Conservation (phyloP, 2,888 invertebrate genomes). For the Polyploca ridens region DNA sequence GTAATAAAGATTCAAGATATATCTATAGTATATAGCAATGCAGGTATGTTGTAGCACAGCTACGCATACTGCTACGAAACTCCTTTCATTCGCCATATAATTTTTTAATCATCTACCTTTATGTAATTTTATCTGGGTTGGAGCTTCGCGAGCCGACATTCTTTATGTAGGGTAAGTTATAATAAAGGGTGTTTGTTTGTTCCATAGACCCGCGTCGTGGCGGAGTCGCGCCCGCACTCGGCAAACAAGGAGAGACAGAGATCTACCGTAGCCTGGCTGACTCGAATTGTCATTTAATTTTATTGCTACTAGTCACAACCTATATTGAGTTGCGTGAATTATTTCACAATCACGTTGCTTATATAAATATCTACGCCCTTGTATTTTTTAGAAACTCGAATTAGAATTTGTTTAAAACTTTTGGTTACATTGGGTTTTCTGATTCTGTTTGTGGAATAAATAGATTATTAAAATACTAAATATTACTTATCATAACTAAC, state of each 20-base stretch:
- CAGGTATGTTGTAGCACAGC: background rate
- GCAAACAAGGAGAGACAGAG: constrained; percentile 14
- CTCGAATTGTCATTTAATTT: constrained; percentile 21
- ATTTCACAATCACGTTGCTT: background rate
- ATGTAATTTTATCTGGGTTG: constrained; percentile 20
- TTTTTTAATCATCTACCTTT: constrained; percentile 31
- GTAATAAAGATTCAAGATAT: too few species aligned
- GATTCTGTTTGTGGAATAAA: too few species aligned
- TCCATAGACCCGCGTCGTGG: constrained; percentile 16
- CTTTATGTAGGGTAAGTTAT: constrained; percentile 27
- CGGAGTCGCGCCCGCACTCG: constrained; percentile 17
- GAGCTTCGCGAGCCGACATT: constrained; percentile 15
- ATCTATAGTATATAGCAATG: background rate
- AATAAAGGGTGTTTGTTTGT: constrained; percentile 34
- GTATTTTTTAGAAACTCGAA: too few species aligned
- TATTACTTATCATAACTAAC: too few species aligned
- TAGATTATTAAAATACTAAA: too few species aligned
- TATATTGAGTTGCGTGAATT: background rate
- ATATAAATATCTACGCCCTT: background rate
- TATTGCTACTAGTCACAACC: constrained; percentile 6
- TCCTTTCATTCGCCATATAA: constrained; percentile 17
- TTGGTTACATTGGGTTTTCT: too few species aligned
- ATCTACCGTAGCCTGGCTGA: constrained; percentile 7
- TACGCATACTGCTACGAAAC: background rate
- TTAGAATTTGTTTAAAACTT: too few species aligned